Conservation (phyloP, 2,797 vertebrate species). For the Siniperca scherzeri region DNA sequence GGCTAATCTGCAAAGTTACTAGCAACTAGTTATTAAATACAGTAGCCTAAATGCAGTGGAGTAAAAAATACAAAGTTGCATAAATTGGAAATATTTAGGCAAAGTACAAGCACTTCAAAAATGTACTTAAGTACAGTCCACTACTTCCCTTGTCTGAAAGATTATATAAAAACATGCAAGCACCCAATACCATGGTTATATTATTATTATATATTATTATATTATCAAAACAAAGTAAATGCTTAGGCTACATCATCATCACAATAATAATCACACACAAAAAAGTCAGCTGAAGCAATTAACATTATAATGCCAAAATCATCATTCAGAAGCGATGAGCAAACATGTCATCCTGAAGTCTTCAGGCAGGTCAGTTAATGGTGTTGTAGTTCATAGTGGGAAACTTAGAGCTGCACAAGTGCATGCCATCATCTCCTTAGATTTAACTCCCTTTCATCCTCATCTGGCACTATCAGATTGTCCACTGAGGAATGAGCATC, state of each 20-base stretch:
- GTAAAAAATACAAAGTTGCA: too few species aligned
- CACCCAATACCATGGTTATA: background rate
- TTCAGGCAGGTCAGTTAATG: conserved; percentile 43
- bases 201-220: conserved; percentile 53
- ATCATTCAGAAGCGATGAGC: conserved; percentile 52
- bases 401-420: background rate
- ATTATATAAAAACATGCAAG: conserved; percentile 10
- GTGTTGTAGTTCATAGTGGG: conserved; percentile 47
- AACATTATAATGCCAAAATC: conserved; percentile 28
- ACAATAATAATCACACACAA: conserved; percentile 30
- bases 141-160: background rate
- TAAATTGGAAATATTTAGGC: too few species aligned
- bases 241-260: conserved; percentile 19
- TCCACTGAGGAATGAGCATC: conserved; percentile 73
- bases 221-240: conserved; percentile 52
- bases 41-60: too few species aligned
- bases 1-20: too few species aligned
- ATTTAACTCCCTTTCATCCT: conserved; percentile 70
- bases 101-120: background rate
- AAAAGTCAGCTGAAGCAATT: conserved; percentile 33
- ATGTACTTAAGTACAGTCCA: background rate
- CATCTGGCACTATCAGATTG: conserved; percentile 73
- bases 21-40: too few species aligned
- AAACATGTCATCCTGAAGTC: conserved; percentile 33
- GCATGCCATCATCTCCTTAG: conserved; percentile 74